Base-by-base conservation (phyloP, 2,888 invertebrate species). In the Micoletzkya japonica region DNA sequence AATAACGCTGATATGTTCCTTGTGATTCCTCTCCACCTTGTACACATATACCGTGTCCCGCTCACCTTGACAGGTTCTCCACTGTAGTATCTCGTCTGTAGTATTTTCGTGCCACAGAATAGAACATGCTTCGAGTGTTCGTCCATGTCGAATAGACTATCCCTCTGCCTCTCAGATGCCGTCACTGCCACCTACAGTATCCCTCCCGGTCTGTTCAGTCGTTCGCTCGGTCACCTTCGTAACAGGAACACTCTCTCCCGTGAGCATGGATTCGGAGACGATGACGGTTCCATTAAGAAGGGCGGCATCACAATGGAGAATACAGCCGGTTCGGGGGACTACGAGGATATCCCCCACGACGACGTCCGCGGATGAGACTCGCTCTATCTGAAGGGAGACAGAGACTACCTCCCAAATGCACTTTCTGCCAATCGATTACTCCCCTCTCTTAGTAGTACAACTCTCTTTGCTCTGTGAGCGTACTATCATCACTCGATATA, bases 261-360 rank as follows among this genome's bases (percentile, higher is more conserved):
- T 95, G 3, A 95, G 90, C 92, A 94, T 93, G 85, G 93, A 92
- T 87, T 95, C 95, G 86, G 95, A 94, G 71, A 95, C 93, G 78
- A 95, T 93, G 83, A 93, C 93, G 54, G 91, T 91, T 56, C 95
- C 95, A 30, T 91, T 91, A 30, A 94, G 88, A 34, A 95, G 88
- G 75, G 94, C 90, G 14, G 93, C 93, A 86, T 95, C 95, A 87
- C 89, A 90, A 44, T 88, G 88, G 2, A 86, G 74, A 89, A 92
- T 90, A 84, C 91, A 92, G 60, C 93, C 92, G 79, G 91, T 89
- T 3, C 90, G 88, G 1, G 94, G 93, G 75, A 95, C 89, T 73
- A 92, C 44, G 6, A 85, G 44, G 28, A 85, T 72, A 72, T 85
- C 85, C 54, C 82, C 81, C 24, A 81, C 94, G 2, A 95, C 94